Conservation (phyloP, 2,113 vertebrate species). For the Paralichthys olivaceus region DNA sequence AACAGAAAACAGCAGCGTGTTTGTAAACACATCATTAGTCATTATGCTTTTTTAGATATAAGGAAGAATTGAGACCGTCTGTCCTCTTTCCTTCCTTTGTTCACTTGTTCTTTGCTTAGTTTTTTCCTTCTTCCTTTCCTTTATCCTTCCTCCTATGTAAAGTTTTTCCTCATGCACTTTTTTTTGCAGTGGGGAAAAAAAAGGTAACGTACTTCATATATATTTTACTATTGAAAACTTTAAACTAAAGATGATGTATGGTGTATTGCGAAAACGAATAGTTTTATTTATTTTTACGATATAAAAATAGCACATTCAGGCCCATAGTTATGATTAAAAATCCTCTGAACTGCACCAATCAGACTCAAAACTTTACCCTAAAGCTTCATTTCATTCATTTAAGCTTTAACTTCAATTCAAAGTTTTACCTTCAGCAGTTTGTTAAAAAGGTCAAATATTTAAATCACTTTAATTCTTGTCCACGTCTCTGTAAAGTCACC, state of each 20-base stretch:
- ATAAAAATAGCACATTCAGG: no score
- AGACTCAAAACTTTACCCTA: no score
- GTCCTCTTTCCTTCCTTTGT: neutral
- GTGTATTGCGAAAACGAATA: no score
- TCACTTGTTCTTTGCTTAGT: neutral
- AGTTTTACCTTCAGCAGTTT: neutral
- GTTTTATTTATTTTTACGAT: no score
- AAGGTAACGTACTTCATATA: neutral
- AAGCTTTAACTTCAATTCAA: no score
- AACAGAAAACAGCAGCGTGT: conserved; percentile 36
- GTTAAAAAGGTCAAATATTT: neutral
- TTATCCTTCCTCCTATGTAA: no score
- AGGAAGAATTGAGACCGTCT: neutral
- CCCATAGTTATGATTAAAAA: no score
- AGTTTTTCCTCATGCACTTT: no score
- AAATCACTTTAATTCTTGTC: neutral
- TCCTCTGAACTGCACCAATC: no score
- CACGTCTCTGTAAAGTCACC: neutral
- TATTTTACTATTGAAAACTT: neutral
- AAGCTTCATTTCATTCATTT: no score
- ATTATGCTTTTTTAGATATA: neutral
- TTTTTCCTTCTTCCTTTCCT: neutral
- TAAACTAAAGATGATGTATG: neutral
- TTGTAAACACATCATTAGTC: conserved; percentile 58
- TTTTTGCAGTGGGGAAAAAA: no score